Evolutionary conservation across 2,113 vertebrate species (phyloP).

Genomic region (Salvelinus namaycush): DNA sequence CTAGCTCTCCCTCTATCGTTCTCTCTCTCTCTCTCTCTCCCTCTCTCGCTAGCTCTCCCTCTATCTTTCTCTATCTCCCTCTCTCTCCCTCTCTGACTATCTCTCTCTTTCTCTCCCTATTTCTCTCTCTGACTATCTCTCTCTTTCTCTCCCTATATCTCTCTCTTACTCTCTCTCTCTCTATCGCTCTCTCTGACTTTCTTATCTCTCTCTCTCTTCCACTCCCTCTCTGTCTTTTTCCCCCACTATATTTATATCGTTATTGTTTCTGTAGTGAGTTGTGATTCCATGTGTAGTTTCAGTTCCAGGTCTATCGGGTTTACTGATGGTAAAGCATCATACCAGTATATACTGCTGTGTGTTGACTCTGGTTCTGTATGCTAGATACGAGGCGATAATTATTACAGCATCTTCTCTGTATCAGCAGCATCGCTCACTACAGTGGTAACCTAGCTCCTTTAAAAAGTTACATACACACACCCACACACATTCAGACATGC

Average conservation of each 20-base stretch:
- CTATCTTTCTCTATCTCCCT: too few relatives aligned
- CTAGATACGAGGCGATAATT: too few relatives aligned
- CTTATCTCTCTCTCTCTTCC: too few relatives aligned
- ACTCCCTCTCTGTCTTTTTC: too few relatives aligned
- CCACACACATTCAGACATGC: too few relatives aligned
- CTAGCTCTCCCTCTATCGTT: not conserved
- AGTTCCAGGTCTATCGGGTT: not conserved
- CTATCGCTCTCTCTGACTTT: too few relatives aligned
- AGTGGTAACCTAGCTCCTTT: not conserved
- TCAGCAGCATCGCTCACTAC: not conserved
- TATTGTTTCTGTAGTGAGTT: conserved; percentile 45
- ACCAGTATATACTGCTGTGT: too few relatives aligned
- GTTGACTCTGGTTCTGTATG: too few relatives aligned
- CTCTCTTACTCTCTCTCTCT: not conserved
- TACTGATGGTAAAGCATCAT: too few relatives aligned
- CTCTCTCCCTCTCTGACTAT: too few relatives aligned
- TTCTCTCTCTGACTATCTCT: not conserved
- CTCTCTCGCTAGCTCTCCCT: not conserved
- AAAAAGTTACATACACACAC: not conserved
- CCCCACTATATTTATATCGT: not conserved
- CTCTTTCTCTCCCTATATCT: not conserved
- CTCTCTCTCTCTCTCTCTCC: too few relatives aligned
- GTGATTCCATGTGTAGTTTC: conserved; percentile 17
- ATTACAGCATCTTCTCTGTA: conserved; percentile 12
- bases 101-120: not conserved